Percentiles rank a stretch among this genome's conserved stretches.
These are phyloP conservation scores for Flexamia atlantica DNA, from an alignment of 2,888 invertebrate genomes.

Conservation along the genomic window DNA sequence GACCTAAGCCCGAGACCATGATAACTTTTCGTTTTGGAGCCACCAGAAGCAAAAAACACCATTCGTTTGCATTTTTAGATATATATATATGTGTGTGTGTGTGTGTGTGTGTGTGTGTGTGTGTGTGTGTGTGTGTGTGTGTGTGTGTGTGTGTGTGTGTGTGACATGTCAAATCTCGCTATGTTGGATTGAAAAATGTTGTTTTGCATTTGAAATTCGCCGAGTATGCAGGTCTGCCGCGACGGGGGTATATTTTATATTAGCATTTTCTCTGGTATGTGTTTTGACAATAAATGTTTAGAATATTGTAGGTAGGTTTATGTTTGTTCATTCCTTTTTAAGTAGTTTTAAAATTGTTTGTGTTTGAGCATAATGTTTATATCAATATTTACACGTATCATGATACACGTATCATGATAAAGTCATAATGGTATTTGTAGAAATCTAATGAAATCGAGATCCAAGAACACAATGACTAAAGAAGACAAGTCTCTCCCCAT, in stretches of 20 bases:
- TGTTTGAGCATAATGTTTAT: too few relatives aligned
- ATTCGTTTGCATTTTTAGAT: neutral
- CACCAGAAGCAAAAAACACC: neutral
- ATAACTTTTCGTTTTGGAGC: neutral
- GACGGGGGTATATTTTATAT: neutral
- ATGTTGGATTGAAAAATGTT: neutral
- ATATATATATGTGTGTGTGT: neutral
- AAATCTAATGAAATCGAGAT: too few relatives aligned
- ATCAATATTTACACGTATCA: too few relatives aligned
- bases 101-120: constrained; percentile 9
- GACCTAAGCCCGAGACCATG: constrained; percentile 1
- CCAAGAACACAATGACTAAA: too few relatives aligned
- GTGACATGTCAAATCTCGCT: neutral
- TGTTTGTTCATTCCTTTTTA: too few relatives aligned
- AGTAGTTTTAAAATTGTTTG: too few relatives aligned
- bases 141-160: neutral
- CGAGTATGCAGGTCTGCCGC: neutral
- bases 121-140: neutral
- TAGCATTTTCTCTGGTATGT: too few relatives aligned
- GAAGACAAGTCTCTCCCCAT: too few relatives aligned
- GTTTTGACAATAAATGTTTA: too few relatives aligned
- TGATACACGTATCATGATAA: too few relatives aligned
- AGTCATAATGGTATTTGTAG: too few relatives aligned
- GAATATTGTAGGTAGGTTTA: too few relatives aligned
- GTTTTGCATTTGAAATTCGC: neutral